Evolutionary conservation across 2,888 invertebrate species (phyloP).

Genomic region (Strigamia transsilvanica): DNA sequence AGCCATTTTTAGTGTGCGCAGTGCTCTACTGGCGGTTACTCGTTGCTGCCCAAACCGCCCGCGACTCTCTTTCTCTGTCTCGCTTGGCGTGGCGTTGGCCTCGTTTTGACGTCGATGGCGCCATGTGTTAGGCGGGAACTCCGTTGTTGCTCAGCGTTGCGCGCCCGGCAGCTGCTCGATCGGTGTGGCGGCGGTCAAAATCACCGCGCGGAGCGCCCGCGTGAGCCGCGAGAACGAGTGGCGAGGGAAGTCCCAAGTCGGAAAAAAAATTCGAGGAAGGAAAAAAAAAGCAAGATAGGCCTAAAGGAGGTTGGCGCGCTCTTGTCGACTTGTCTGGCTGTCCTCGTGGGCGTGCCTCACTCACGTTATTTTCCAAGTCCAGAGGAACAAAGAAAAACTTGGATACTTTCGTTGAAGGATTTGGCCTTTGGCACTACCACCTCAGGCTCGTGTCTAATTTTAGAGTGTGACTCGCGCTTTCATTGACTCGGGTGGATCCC

Average conservation of each 20-base stretch:
- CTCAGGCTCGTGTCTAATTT: slow-evolving; percentile 23
- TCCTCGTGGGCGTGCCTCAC: slow-evolving; percentile 21
- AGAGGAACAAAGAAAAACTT: neutral
- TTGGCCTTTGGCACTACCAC: slow-evolving; percentile 27
- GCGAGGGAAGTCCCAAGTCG: slow-evolving; percentile 19
- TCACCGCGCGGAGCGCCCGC: slow-evolving; percentile 32
- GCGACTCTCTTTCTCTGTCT: neutral
- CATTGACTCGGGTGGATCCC: slow-evolving; percentile 10
- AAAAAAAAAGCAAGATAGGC: slow-evolving; percentile 15
- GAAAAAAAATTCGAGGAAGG: neutral
- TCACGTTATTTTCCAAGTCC: neutral
- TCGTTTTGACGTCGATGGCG: slow-evolving; percentile 42
- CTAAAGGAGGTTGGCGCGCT: slow-evolving; percentile 9
- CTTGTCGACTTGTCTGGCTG: slow-evolving; percentile 9
- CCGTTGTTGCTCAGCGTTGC: slow-evolving; percentile 16
- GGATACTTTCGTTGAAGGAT: neutral
- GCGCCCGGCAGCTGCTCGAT: slow-evolving; percentile 32
- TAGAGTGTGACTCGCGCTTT: slow-evolving; percentile 23
- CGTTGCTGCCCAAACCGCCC: slow-evolving; percentile 23
- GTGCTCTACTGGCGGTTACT: slow-evolving; percentile 21
- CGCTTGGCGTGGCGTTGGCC: slow-evolving; percentile 35
- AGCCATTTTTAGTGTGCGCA: slow-evolving; percentile 38
- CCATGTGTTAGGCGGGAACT: slow-evolving; percentile 35
- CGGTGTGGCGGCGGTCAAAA: slow-evolving; percentile 35
- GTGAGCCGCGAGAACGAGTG: slow-evolving; percentile 28